phyloP scores from a whole-genome alignment of 2,113 vertebrate genomes.

The Mormyrus lacerda region DNA sequence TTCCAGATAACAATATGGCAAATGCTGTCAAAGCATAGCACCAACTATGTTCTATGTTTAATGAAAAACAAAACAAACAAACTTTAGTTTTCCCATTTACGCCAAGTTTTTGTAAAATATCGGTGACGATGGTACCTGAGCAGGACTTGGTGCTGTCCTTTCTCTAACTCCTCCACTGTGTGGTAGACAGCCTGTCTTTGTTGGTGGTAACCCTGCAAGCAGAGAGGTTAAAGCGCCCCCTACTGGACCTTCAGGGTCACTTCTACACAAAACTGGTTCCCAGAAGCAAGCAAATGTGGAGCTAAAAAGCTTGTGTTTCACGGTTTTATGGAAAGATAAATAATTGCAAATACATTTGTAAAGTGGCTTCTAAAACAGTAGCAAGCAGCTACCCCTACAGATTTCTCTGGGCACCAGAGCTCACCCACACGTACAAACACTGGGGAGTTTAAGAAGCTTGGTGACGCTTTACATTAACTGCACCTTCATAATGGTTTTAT shows the following conservation, averaged over 20 bases:
- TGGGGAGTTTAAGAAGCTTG: background rate
- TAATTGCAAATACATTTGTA: background rate
- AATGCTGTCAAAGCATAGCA: background rate
- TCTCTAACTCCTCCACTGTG: conserved; percentile 38
- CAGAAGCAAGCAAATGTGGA: background rate
- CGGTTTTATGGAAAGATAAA: background rate
- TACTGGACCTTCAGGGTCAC: background rate
- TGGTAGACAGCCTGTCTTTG: conserved; percentile 30
- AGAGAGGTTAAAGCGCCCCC: background rate
- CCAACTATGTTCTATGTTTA: background rate
- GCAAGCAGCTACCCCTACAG: background rate
- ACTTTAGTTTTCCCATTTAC: background rate
- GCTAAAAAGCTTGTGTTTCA: background rate
- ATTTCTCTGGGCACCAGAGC: background rate
- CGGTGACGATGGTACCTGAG: conserved; percentile 41
- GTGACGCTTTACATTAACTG: too few relatives aligned
- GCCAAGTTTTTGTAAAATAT: background rate
- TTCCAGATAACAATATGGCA: background rate
- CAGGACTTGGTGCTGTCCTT: conserved; percentile 25
- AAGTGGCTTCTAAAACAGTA: background rate
- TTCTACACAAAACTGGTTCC: background rate
- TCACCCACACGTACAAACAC: background rate
- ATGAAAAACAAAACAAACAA: background rate
- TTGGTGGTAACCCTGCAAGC: conserved; percentile 37
- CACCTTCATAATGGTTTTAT: too few relatives aligned